These are phyloP conservation scores for Platerodrilus igneus DNA, from an alignment of 2,888 invertebrate genomes.

Conservation along the genomic window DNA sequence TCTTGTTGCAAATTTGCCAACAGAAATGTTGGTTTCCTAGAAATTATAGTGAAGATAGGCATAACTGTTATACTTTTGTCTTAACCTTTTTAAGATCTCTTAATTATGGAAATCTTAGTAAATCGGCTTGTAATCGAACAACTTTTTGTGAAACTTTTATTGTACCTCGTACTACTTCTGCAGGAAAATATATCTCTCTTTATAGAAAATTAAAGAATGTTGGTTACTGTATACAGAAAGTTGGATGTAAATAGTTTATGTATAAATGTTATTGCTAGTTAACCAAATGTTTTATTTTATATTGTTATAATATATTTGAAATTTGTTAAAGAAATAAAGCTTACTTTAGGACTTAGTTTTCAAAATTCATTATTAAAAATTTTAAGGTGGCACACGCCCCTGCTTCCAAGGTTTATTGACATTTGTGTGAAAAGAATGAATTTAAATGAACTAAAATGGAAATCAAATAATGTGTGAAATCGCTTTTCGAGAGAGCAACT, in stretches of 20 bases:
- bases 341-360: no score
- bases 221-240: slow-evolving; percentile 52
- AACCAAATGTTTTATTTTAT: slow-evolving; percentile 6
- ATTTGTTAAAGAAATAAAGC: no score
- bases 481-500: no score
- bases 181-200: slow-evolving; percentile 79
- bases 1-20: slow-evolving; percentile 58
- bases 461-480: no score
- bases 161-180: slow-evolving; percentile 74
- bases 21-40: slow-evolving; percentile 62
- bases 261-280: slow-evolving; percentile 3
- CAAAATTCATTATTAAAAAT: no score
- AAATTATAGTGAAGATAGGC: slow-evolving; percentile 68
- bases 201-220: slow-evolving; percentile 65
- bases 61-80: slow-evolving; percentile 86
- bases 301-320: neutral
- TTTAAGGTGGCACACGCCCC: no score
- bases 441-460: no score
- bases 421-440: no score
- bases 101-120: slow-evolving; percentile 65
- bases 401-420: no score
- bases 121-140: slow-evolving; percentile 62
- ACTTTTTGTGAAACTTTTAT: slow-evolving; percentile 77
- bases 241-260: slow-evolving; percentile 18
- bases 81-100: slow-evolving; percentile 71